phyloP scores from a whole-genome alignment of 1,140 invertebrate genomes.

The Ooceraea biroi region DNA sequence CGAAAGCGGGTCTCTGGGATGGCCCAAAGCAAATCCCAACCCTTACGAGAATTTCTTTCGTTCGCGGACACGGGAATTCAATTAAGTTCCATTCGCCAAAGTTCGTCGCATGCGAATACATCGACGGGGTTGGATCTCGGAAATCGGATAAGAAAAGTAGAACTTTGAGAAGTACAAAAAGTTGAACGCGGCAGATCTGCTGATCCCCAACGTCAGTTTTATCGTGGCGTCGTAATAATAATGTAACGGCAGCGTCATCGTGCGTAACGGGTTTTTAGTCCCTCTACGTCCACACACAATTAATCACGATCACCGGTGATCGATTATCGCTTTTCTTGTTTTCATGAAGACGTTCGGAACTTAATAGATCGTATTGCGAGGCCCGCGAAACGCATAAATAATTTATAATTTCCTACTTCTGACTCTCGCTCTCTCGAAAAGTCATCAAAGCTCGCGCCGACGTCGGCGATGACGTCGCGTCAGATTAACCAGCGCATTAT shows the following conservation, averaged over 20 bases:
- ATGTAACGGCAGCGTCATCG: constrained; percentile 13
- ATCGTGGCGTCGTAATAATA: background rate
- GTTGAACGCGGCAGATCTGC: constrained; percentile 11
- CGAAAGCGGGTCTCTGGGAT: background rate
- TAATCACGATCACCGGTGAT: constrained; percentile 19
- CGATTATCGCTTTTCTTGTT: constrained; percentile 7
- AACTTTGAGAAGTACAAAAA: constrained; percentile 26
- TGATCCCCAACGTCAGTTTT: constrained; percentile 16
- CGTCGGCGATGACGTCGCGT: constrained; percentile 66
- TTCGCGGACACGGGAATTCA: constrained; percentile 45
- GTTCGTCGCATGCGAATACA: constrained; percentile 18
- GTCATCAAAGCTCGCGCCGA: constrained; percentile 30
- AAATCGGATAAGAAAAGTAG: background rate
- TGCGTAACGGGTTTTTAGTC: background rate
- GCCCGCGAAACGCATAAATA: background rate
- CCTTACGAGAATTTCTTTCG: constrained; percentile 23
- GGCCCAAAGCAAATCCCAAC: background rate
- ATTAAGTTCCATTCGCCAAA: constrained; percentile 25
- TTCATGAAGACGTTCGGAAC: constrained; percentile 30
- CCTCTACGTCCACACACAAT: background rate
- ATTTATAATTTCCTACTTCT: constrained; percentile 53
- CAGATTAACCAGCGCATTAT: constrained; percentile 72
- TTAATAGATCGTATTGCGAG: constrained; percentile 39
- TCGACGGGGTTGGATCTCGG: background rate
- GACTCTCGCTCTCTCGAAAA: constrained; percentile 14